A percentile compares a stretch with the other conserved stretches of the same genome.
Conservation (phyloP, 2,113 vertebrate species). For the Furnarius figulus region DNA sequence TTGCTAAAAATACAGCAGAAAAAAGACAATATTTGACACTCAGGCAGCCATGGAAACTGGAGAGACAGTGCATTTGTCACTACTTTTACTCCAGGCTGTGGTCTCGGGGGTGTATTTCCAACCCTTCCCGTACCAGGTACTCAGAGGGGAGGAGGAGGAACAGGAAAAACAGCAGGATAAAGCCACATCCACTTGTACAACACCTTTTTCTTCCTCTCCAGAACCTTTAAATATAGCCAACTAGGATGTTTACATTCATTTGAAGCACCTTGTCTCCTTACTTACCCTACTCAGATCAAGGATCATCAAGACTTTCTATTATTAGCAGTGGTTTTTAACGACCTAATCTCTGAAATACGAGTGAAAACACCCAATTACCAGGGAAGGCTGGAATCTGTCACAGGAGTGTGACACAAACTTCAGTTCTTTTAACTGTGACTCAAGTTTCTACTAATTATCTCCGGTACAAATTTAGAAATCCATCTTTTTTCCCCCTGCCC, state of each 20-base stretch:
- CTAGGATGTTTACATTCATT: neutral
- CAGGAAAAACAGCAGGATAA: fast-evolving
- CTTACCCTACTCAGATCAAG: neutral
- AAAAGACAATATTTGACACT: neutral
- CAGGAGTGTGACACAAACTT: neutral
- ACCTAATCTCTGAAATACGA: neutral
- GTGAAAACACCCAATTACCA: neutral
- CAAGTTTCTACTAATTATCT: constrained; percentile 4
- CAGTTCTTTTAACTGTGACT: neutral
- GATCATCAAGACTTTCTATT: neutral
- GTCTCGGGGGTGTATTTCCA: neutral
- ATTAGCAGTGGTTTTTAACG: neutral
- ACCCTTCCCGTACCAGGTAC: neutral
- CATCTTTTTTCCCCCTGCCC: neutral
- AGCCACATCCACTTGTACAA: neutral
- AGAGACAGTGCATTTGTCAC: neutral
- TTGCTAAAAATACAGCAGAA: neutral
- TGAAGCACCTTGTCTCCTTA: neutral
- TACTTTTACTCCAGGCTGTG: neutral
- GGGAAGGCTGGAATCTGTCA: neutral
- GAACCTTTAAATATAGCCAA: neutral
- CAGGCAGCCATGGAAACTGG: neutral
- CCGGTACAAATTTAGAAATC: neutral
- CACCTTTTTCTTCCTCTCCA: neutral
- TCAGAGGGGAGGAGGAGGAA: neutral